Evolutionary conservation across 2,113 vertebrate genomes (phyloP).

Genomic region (Trichomycterus rosablanca): DNA sequence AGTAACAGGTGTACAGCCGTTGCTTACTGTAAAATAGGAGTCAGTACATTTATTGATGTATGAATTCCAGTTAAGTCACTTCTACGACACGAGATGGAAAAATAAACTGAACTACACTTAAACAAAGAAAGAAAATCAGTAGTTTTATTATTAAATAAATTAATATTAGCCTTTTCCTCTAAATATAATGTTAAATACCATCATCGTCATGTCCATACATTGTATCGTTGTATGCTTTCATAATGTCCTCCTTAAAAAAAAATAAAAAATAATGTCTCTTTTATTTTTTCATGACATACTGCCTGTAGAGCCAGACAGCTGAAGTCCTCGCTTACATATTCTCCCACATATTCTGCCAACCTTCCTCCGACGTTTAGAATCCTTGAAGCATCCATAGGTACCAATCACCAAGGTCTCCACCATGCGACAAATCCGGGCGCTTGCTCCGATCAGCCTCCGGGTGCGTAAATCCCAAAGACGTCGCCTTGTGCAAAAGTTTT

Average conservation of each 20-base stretch:
- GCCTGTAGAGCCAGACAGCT: slow-evolving; percentile 42
- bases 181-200: slow-evolving; percentile 84
- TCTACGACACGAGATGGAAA: slow-evolving; percentile 19
- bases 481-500: slow-evolving; percentile 27
- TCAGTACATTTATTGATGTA: slow-evolving; percentile 12
- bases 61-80: slow-evolving; percentile 34
- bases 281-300: too few relatives aligned
- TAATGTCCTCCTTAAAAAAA: slow-evolving; percentile 45
- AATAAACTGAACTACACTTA: slow-evolving; percentile 23
- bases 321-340: slow-evolving; percentile 12
- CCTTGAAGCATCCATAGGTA: slow-evolving; percentile 51
- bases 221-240: slow-evolving; percentile 15
- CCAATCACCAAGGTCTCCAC: slow-evolving; percentile 38
- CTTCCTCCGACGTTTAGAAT: slow-evolving; percentile 35
- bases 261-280: slow-evolving; percentile 1
- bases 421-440: slow-evolving; percentile 22
- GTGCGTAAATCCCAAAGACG: not conserved
- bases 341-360: slow-evolving; percentile 7
- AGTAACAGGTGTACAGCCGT: slow-evolving; percentile 6
- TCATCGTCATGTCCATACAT: slow-evolving; percentile 53
- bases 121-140: slow-evolving; percentile 58
- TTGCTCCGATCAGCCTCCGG: too few relatives aligned
- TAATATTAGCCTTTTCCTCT: slow-evolving; percentile 85
- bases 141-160: slow-evolving; percentile 93
- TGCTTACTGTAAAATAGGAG: slow-evolving; percentile 12